Evolutionary conservation across 1,140 invertebrate genomes (phyloP).

Genomic region (Palaemon carinicauda): DNA sequence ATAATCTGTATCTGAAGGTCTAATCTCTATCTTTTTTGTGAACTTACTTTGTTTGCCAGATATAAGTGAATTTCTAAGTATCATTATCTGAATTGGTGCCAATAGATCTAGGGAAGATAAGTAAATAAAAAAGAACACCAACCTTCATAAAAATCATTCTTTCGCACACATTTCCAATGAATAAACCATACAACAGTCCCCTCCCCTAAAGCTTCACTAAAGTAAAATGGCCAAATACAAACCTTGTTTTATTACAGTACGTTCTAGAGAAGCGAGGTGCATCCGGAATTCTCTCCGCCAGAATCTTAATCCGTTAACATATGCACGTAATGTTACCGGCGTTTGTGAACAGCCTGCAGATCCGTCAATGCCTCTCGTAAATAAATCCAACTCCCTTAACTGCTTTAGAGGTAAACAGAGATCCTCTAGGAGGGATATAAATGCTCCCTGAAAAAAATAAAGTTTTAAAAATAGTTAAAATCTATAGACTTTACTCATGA

Average conservation of each 20-base stretch:
- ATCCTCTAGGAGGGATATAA: slow-evolving; percentile 1
- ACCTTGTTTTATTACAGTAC: slow-evolving; percentile 22
- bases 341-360: not conserved
- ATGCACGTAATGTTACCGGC: slow-evolving; percentile 14
- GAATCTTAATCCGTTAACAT: slow-evolving; percentile 9
- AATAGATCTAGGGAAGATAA: no score
- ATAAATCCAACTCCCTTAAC: not conserved
- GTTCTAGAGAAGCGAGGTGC: not conserved
- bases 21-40: no score
- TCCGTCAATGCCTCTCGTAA: not conserved
- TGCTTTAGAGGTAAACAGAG: slow-evolving; percentile 30
- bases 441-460: not conserved
- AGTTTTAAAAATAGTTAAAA: not conserved
- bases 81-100: no score
- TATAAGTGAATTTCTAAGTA: no score
- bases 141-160: no score
- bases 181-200: no score
- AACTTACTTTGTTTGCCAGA: no score
- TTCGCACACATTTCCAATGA: no score
- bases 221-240: not conserved
- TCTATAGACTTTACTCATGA: no score
- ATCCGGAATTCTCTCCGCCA: slow-evolving; percentile 13
- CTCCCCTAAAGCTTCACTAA: no score
- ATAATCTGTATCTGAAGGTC: no score
- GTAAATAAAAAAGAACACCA: no score